These are phyloP conservation scores for Sebastes minor DNA, from an alignment of 2,797 vertebrate species.

Conservation along the genomic window DNA sequence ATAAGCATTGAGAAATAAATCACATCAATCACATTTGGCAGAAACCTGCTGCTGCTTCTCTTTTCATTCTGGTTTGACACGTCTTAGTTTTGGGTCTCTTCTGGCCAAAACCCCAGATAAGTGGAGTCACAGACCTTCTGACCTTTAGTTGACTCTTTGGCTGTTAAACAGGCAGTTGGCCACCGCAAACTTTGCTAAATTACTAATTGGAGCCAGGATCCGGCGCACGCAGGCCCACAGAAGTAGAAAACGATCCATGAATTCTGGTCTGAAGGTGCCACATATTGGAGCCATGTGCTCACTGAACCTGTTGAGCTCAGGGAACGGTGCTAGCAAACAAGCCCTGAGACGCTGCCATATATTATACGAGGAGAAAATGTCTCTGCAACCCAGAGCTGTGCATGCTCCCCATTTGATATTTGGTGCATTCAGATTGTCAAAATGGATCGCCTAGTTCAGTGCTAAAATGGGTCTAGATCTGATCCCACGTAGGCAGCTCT, in stretches of 20 bases:
- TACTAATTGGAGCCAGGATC: background rate
- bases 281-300: conserved; percentile 4
- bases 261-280: conserved; percentile 33
- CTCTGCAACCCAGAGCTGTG: background rate
- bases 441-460: background rate
- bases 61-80: conserved; percentile 14
- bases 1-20: conserved; percentile 64
- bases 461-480: background rate
- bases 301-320: conserved; percentile 12
- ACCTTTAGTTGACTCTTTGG: conserved; percentile 1
- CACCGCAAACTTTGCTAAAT: conserved; percentile 11
- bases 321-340: conserved; percentile 8
- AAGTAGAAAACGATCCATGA: conserved; percentile 18
- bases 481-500: background rate
- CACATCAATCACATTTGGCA: conserved; percentile 66
- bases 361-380: background rate
- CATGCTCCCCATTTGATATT: background rate
- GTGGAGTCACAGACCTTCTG: background rate
- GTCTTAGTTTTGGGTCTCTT: background rate
- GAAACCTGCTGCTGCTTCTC: conserved; percentile 28
- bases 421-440: background rate
- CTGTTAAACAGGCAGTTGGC: conserved; percentile 16
- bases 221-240: background rate
- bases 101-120: background rate
- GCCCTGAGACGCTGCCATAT: background rate